These are phyloP conservation scores for Pelobates fuscus DNA, from an alignment of 2,113 vertebrate genomes.

Conservation along the genomic window DNA sequence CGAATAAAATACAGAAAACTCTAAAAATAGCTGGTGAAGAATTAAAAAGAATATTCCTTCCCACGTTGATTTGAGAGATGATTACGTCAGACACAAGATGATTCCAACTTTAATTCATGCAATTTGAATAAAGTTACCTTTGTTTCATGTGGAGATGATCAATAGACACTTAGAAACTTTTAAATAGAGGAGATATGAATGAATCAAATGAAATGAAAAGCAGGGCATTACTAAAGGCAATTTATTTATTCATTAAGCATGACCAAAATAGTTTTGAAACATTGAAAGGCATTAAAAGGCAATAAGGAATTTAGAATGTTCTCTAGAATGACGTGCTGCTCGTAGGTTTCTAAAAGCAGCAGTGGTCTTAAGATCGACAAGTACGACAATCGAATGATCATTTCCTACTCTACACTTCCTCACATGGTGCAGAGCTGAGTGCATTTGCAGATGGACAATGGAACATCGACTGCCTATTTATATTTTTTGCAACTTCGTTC, in stretches of 20 bases:
- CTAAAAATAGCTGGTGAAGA: no score
- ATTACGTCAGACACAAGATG: not conserved
- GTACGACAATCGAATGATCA: conserved; percentile 3
- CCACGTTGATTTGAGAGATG: no score
- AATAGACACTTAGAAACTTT: conserved; percentile 35
- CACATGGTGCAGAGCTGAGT: conserved; percentile 5
- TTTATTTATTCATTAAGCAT: conserved; percentile 44
- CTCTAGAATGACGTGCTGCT: not conserved
- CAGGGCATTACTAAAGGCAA: conserved; percentile 14
- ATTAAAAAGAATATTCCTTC: no score
- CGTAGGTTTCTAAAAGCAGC: conserved; percentile 14
- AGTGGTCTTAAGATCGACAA: not conserved
- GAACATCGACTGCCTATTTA: conserved; percentile 18
- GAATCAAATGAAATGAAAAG: conserved; percentile 4
- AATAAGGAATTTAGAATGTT: conserved; percentile 12
- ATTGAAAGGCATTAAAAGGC: conserved; percentile 33
- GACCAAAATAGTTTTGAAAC: conserved; percentile 41
- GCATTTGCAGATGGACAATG: not conserved
- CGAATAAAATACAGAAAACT: no score
- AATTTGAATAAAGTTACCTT: not conserved
- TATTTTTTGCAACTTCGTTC: conserved; percentile 7
- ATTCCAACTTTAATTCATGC: not conserved
- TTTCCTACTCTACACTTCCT: conserved; percentile 23
- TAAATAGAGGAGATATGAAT: conserved; percentile 38
- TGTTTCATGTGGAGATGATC: not conserved